phyloP scores from a whole-genome alignment of 2,797 vertebrate genomes.

The Fringilla coelebs region DNA sequence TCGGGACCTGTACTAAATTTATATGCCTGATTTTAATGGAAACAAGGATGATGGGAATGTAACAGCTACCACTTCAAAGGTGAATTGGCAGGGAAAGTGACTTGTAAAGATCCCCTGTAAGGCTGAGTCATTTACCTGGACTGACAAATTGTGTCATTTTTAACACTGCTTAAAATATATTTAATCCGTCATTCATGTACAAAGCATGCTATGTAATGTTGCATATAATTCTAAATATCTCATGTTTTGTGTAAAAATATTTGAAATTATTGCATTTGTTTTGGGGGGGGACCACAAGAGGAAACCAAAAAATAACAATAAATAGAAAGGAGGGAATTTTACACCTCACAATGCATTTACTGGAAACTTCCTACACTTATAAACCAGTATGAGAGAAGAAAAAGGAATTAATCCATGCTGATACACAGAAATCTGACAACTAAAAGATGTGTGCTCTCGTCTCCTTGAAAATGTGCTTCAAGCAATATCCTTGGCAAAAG shows the following conservation, averaged over 20 bases:
- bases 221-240: neutral
- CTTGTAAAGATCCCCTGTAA: neutral
- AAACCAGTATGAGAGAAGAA: neutral
- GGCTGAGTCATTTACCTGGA: neutral
- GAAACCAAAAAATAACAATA: neutral
- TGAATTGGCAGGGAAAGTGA: neutral
- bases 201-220: neutral
- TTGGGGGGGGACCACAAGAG: neutral
- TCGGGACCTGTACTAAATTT: neutral
- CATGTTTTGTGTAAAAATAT: neutral
- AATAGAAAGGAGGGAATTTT: neutral
- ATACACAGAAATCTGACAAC: slow-evolving; percentile 65
- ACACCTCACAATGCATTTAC: neutral
- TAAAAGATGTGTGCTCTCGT: slow-evolving; percentile 69
- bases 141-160: neutral
- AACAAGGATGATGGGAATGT: neutral
- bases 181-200: neutral
- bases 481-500: slow-evolving; percentile 73
- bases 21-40: neutral
- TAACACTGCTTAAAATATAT: neutral
- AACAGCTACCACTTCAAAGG: neutral
- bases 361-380: neutral
- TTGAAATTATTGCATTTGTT: neutral
- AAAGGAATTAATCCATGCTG: slow-evolving; percentile 35
- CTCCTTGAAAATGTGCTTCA: slow-evolving; percentile 72